phyloP scores from a whole-genome alignment of 1,140 invertebrate species.

The Diorhabda carinulata region DNA sequence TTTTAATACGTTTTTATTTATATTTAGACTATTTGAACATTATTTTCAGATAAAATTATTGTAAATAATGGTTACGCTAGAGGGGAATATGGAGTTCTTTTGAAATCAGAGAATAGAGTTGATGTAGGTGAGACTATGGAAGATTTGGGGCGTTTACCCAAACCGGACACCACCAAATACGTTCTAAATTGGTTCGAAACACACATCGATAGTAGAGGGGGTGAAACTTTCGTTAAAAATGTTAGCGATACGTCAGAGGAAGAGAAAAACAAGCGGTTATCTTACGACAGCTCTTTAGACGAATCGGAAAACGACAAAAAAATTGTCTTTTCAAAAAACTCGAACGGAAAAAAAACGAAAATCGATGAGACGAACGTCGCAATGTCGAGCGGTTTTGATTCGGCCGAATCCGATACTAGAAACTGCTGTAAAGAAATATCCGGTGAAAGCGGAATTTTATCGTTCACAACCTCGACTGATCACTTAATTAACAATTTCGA shows the following conservation, averaged over 20 bases:
- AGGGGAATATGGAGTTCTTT: constrained; percentile 54
- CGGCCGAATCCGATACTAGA: not conserved
- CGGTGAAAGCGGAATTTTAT: constrained; percentile 38
- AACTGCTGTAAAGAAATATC: not conserved
- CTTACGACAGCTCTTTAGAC: constrained; percentile 26
- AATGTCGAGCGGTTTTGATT: constrained; percentile 7
- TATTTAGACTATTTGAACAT: not conserved
- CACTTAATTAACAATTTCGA: not conserved
- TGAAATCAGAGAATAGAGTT: constrained; percentile 31
- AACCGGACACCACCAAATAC: constrained; percentile 39
- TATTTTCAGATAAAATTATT: constrained; percentile 57
- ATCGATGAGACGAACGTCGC: not conserved
- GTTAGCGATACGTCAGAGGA: not conserved
- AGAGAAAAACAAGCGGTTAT: constrained; percentile 20
- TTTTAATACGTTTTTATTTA: too few relatives aligned
- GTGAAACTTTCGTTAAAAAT: constrained; percentile 10
- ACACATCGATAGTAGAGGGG: constrained; percentile 15
- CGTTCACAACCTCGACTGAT: constrained; percentile 30
- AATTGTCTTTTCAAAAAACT: constrained; percentile 32
- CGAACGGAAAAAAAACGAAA: constrained; percentile 16
- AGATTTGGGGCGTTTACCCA: constrained; percentile 36
- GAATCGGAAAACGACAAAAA: constrained; percentile 31
- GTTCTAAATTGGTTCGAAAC: constrained; percentile 43
- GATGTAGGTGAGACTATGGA: constrained; percentile 20
- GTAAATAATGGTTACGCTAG: constrained; percentile 56